These are phyloP conservation scores for Drosophila grimshawi DNA, from an alignment of 1,140 invertebrate species.

Conservation along the genomic window DNA sequence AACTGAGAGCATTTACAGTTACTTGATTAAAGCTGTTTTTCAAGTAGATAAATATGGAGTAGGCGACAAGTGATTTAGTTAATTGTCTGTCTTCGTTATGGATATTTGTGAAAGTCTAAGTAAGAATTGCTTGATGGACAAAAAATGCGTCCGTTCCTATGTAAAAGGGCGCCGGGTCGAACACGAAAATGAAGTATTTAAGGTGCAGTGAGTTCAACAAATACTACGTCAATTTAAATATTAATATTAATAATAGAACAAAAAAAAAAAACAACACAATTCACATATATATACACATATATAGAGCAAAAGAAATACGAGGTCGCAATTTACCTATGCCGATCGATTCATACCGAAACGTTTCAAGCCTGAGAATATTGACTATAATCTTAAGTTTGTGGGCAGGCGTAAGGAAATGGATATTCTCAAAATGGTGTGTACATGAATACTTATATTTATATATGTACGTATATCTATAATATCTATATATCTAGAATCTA, in stretches of 20 bases:
- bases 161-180: slow-evolving; percentile 58
- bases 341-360: slow-evolving; percentile 79
- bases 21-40: slow-evolving; percentile 6
- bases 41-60: neutral
- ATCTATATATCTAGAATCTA: slow-evolving; percentile 16
- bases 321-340: slow-evolving; percentile 4
- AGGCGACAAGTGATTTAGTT: slow-evolving; percentile 10
- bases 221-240: neutral
- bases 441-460: no score
- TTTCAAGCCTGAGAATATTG: slow-evolving; percentile 45
- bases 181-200: slow-evolving; percentile 52
- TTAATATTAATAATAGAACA: neutral
- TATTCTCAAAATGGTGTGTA: slow-evolving; percentile 58
- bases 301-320: slow-evolving; percentile 29
- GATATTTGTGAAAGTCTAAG: slow-evolving; percentile 62
- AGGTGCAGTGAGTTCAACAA: slow-evolving; percentile 28
- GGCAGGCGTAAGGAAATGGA: slow-evolving; percentile 52
- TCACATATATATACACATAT: neutral
- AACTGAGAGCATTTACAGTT: slow-evolving; percentile 16
- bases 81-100: slow-evolving; percentile 51
- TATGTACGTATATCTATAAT: no score
- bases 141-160: slow-evolving; percentile 50
- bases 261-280: neutral
- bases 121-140: slow-evolving; percentile 49
- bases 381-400: slow-evolving; percentile 64